phyloP scores from a whole-genome alignment of 1,140 invertebrate genomes.

The Nautilus pompilius region DNA sequence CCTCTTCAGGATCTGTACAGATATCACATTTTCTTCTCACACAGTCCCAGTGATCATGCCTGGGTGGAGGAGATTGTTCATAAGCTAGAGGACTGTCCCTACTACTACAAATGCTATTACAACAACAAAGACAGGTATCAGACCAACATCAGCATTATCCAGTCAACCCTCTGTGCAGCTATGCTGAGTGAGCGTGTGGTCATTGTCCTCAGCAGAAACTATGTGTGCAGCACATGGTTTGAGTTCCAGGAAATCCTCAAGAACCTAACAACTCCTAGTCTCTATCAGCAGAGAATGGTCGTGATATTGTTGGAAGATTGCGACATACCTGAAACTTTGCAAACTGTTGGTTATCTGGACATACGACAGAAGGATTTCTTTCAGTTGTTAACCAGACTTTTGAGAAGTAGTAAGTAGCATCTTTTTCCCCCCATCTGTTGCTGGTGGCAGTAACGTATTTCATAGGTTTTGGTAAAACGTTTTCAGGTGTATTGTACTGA shows the following conservation, averaged over 20 bases:
- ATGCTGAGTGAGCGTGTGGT: conserved; percentile 48
- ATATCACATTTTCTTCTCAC: conserved; percentile 45
- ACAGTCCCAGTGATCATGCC: conserved; percentile 32
- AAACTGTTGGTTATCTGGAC: conserved; percentile 32
- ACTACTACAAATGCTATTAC: conserved; percentile 38
- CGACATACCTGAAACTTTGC: conserved; percentile 37
- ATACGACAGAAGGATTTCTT: conserved; percentile 36
- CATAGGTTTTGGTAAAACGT: too few species aligned
- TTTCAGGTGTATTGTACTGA: too few species aligned
- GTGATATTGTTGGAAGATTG: conserved; percentile 39
- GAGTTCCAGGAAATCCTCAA: conserved; percentile 38
- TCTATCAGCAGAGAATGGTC: conserved; percentile 42
- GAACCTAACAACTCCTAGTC: conserved; percentile 35
- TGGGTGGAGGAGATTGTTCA: conserved; percentile 39
- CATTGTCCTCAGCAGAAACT: conserved; percentile 34
- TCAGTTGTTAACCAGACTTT: conserved; percentile 24
- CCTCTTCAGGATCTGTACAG: conserved; percentile 40
- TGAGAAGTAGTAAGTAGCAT: conserved; percentile 31
- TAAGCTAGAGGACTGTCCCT: conserved; percentile 33
- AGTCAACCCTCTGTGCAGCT: conserved; percentile 40
- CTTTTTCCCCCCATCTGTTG: too few species aligned
- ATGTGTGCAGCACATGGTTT: conserved; percentile 35
- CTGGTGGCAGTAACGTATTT: too few species aligned
- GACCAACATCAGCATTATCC: conserved; percentile 14
- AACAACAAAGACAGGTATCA: background rate